Evolutionary conservation across 2,797 vertebrate genomes (phyloP).

Genomic region (Alauda arvensis): DNA sequence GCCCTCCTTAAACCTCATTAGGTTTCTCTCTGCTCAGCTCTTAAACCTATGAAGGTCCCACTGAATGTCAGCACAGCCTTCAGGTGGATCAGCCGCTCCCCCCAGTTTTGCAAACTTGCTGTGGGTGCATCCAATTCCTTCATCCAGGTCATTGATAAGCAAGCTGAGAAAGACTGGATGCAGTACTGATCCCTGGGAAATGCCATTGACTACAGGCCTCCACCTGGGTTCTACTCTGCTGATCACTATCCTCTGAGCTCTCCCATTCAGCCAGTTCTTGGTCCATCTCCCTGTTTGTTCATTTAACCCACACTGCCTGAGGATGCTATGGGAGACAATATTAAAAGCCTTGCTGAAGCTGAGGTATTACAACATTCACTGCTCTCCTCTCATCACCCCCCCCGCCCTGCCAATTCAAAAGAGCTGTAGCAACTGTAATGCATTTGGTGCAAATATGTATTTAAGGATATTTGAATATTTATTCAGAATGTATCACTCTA

Average conservation of each 20-base stretch:
- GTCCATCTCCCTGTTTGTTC: not conserved
- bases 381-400: not conserved
- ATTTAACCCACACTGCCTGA: not conserved
- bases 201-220: not conserved
- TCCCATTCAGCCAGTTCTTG: not conserved
- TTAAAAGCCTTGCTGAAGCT: not conserved
- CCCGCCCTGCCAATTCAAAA: not conserved
- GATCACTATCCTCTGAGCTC: not conserved
- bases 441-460: not conserved
- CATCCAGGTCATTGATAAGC: too few relatives aligned
- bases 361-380: not conserved
- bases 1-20: not conserved
- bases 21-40: not conserved
- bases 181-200: too few relatives aligned
- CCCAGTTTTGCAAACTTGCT: not conserved
- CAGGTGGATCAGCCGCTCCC: not conserved
- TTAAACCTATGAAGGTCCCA: not conserved
- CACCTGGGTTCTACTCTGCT: not conserved
- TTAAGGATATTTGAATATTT: not conserved
- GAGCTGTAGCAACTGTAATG: not conserved
- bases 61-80: not conserved
- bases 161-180: not conserved
- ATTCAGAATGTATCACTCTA: not conserved
- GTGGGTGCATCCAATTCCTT: accelerated
- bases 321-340: not conserved